Percentiles rank a stretch among this genome's conserved stretches.
phyloP scores from a whole-genome alignment of 2,888 invertebrate genomes.

The Rhagium mordax region DNA sequence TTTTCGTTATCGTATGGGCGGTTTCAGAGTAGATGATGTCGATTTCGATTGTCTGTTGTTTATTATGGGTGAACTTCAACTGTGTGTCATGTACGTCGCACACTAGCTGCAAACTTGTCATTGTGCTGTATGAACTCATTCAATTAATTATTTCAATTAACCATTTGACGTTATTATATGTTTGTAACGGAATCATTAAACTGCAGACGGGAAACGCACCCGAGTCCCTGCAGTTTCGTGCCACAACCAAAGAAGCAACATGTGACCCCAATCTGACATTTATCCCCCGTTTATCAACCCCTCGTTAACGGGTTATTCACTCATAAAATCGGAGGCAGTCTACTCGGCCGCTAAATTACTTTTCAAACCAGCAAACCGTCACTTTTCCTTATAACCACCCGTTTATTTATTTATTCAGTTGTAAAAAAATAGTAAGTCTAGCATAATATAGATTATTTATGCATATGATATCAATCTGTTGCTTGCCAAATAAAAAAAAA shows the following conservation, averaged over 20 bases:
- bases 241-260: constrained; percentile 65
- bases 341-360: constrained; percentile 20
- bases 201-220: constrained; percentile 38
- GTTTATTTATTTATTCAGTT: constrained; percentile 6
- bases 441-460: constrained; percentile 15
- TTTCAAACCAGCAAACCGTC: constrained; percentile 19
- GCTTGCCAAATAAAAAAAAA: constrained; percentile 29
- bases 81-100: constrained; percentile 50
- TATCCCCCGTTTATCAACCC: constrained; percentile 53
- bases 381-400: constrained; percentile 18
- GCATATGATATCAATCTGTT: constrained; percentile 16
- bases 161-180: constrained; percentile 48
- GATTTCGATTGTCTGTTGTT: constrained; percentile 58
- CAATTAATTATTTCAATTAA: constrained; percentile 63
- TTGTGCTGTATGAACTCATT: constrained; percentile 61
- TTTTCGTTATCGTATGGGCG: constrained; percentile 33
- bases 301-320: constrained; percentile 36
- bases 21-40: constrained; percentile 54
- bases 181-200: constrained; percentile 47
- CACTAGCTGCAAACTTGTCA: constrained; percentile 45
- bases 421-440: constrained; percentile 25
- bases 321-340: constrained; percentile 21
- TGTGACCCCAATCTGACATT: constrained; percentile 70
- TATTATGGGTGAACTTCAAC: constrained; percentile 61
- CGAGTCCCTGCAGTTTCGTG: constrained; percentile 32